A percentile compares a stretch with the other conserved stretches of the same genome.
These are phyloP conservation scores for Actinia equina DNA, from an alignment of 64 coral and sea anemone genomes.

Conservation along the genomic window DNA sequence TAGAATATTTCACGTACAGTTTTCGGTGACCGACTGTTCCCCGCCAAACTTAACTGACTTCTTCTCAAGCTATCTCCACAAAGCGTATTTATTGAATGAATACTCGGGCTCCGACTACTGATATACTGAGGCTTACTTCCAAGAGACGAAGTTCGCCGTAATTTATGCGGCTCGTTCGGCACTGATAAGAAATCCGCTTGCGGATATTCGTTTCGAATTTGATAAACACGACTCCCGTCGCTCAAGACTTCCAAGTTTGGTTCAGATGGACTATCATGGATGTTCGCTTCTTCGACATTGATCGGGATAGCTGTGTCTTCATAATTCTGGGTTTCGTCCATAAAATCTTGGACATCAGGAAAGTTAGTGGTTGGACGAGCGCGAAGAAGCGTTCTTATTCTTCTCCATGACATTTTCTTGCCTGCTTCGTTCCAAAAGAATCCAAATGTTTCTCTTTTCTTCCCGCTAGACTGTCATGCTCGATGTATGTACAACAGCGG, in stretches of 20 bases:
- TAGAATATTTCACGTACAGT: slow-evolving; percentile 6
- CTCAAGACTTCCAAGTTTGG: neutral
- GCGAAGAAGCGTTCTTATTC: neutral
- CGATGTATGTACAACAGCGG: neutral
- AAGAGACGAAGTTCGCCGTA: neutral
- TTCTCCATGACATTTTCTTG: neutral
- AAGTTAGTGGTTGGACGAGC: neutral
- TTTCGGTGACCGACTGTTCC: neutral
- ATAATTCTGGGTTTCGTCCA: neutral
- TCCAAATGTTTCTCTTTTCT: neutral
- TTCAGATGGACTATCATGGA: neutral
- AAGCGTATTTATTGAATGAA: neutral
- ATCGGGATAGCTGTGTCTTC: neutral
- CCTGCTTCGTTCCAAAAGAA: neutral
- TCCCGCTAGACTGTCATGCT: neutral
- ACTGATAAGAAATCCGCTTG: neutral
- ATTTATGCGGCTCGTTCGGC: neutral
- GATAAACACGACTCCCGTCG: neutral
- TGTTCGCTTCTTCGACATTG: neutral
- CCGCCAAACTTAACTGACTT: neutral
- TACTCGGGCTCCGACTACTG: neutral
- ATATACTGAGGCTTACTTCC: neutral
- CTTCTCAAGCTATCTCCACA: neutral
- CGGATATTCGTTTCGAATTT: neutral
- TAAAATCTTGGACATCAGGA: neutral